These are phyloP conservation scores for Eupithecia subumbrata DNA, from an alignment of 2,888 invertebrate genomes.

Conservation along the genomic window DNA sequence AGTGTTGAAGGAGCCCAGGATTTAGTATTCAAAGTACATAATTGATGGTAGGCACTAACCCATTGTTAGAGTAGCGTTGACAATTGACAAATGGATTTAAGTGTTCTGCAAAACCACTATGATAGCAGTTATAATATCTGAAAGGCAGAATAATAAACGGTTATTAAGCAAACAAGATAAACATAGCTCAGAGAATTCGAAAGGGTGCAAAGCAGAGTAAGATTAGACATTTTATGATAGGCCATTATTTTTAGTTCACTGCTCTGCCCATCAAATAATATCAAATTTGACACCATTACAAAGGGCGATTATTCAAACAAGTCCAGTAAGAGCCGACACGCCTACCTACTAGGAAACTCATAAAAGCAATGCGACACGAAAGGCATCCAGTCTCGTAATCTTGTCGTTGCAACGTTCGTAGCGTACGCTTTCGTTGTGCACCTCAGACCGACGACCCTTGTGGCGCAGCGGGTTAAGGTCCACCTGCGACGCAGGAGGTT, in stretches of 20 bases:
- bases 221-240: constrained; percentile 50
- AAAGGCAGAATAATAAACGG: constrained; percentile 10
- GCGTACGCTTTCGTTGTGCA: background rate
- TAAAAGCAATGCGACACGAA: background rate
- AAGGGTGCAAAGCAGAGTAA: constrained; percentile 43
- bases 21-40: background rate
- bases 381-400: background rate
- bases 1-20: background rate
- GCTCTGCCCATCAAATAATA: constrained; percentile 41
- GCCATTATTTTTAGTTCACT: constrained; percentile 50
- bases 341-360: background rate
- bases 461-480: too few relatives aligned
- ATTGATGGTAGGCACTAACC: background rate
- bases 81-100: constrained; percentile 5
- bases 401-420: background rate
- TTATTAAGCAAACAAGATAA: constrained; percentile 12
- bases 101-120: constrained; percentile 5
- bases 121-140: constrained; percentile 6
- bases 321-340: background rate
- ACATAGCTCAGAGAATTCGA: constrained; percentile 40
- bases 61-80: background rate
- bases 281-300: constrained; percentile 6
- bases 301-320: background rate
- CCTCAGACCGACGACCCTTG: too few relatives aligned
- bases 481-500: too few relatives aligned